Percentiles rank a stretch among this genome's conserved stretches.
Evolutionary conservation across 2,888 invertebrate species (phyloP).

Genomic region (Nemoura dubitans): DNA sequence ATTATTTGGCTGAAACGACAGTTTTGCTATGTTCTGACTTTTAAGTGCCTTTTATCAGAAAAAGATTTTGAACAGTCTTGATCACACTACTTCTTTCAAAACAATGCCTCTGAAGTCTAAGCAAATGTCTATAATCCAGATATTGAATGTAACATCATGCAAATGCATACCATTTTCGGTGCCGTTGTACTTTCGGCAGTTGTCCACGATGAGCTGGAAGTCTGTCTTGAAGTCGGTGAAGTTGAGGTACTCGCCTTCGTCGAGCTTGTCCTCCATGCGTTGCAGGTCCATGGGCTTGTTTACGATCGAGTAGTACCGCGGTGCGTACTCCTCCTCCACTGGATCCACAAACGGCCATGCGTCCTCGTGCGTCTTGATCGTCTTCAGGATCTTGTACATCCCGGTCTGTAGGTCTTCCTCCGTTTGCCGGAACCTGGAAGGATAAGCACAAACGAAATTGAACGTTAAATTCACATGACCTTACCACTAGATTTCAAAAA

Average conservation of each 20-base stretch:
- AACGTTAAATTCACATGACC: no score
- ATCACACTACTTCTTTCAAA: no score
- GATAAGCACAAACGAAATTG: slow-evolving; percentile 54
- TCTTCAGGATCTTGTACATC: slow-evolving; percentile 91
- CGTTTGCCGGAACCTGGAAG: slow-evolving; percentile 75
- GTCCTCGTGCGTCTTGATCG: slow-evolving; percentile 87
- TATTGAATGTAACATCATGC: background rate
- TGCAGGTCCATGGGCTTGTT: slow-evolving; percentile 85
- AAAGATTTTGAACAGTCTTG: no score
- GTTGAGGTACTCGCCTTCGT: slow-evolving; percentile 80
- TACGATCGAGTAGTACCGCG: slow-evolving; percentile 70
- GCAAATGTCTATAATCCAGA: no score
- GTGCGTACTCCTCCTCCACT: slow-evolving; percentile 92
- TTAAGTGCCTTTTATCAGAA: no score
- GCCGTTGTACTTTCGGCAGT: slow-evolving; percentile 92
- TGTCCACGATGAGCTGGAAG: slow-evolving; percentile 91
- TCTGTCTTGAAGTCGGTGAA: slow-evolving; percentile 85
- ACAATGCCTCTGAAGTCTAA: no score
- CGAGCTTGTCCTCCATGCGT: slow-evolving; percentile 87
- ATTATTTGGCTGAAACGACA: no score
- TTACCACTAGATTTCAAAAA: no score
- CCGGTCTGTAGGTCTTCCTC: slow-evolving; percentile 88
- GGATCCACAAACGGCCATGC: slow-evolving; percentile 96
- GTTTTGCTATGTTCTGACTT: no score
- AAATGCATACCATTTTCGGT: slow-evolving; percentile 80